phyloP scores from a whole-genome alignment of 2,113 vertebrate genomes.

The Aramus guarauna region DNA sequence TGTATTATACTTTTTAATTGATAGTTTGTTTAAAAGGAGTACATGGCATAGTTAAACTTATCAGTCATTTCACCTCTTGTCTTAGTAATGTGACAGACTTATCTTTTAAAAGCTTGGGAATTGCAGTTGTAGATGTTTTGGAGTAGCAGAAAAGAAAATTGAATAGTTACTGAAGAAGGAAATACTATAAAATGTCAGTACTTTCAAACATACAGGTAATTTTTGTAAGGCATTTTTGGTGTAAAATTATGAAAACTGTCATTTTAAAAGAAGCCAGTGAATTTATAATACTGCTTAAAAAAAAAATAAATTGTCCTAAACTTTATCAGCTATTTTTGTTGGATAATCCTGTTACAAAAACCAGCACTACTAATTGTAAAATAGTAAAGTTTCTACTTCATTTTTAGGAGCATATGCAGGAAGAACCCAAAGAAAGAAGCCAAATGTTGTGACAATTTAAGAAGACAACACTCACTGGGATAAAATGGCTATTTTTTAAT shows the following conservation, averaged over 20 bases:
- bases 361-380: background rate
- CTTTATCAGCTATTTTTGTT: background rate
- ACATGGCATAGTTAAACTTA: background rate
- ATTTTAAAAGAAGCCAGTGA: background rate
- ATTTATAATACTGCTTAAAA: background rate
- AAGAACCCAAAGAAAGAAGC: conserved; percentile 85
- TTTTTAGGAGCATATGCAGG: conserved; percentile 82
- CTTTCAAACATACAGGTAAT: background rate
- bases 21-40: background rate
- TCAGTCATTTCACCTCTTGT: background rate
- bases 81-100: background rate
- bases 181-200: background rate
- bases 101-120: background rate
- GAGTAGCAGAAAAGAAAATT: background rate
- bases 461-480: conserved; percentile 80
- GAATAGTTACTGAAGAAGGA: background rate
- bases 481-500: conserved; percentile 26
- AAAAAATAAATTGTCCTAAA: background rate
- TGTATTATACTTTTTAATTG: background rate
- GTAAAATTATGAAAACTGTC: background rate
- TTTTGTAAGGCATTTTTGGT: background rate
- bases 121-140: background rate
- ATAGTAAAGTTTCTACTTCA: conserved; percentile 26
- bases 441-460: conserved; percentile 86
- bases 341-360: background rate